phyloP scores from a whole-genome alignment of 2,797 vertebrate species.

The Siniperca undulata region DNA sequence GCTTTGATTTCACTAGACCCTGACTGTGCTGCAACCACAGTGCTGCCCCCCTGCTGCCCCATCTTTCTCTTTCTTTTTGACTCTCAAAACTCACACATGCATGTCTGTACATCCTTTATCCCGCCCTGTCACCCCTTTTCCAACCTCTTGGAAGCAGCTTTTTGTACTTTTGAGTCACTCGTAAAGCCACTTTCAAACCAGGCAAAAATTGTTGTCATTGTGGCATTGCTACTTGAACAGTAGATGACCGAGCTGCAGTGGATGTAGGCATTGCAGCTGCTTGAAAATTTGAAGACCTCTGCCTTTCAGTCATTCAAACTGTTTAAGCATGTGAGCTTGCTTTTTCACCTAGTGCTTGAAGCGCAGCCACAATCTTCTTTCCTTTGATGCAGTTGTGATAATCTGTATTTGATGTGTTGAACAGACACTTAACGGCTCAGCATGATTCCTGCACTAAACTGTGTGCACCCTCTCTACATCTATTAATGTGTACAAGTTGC shows the following conservation, averaged over 20 bases:
- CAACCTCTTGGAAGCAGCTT: background rate
- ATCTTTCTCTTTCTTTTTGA: conserved; percentile 45
- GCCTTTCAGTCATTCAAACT: background rate
- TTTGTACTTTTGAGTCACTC: conserved; percentile 2
- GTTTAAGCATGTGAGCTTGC: background rate
- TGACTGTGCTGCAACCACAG: conserved; percentile 69
- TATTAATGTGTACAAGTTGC: background rate
- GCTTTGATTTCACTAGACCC: conserved; percentile 75
- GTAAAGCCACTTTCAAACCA: background rate
- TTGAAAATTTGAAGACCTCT: conserved; percentile 5
- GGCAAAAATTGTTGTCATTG: background rate
- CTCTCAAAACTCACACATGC: conserved; percentile 49
- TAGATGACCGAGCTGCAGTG: background rate
- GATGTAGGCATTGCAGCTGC: background rate
- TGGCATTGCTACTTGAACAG: background rate
- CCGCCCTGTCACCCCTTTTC: background rate
- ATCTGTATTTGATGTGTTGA: conserved; percentile 21
- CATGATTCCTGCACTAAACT: conserved; percentile 12
- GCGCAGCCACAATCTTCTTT: background rate
- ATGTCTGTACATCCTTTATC: conserved; percentile 36
- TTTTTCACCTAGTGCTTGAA: background rate
- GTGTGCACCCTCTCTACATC: background rate
- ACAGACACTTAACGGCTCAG: conserved; percentile 12
- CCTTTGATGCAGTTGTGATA: conserved; percentile 15
- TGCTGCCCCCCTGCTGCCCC: conserved; percentile 57